A percentile compares a stretch with the other conserved stretches of the same genome.
Conservation (phyloP, 2,888 invertebrate genomes). For the Cerastis leucographa region DNA sequence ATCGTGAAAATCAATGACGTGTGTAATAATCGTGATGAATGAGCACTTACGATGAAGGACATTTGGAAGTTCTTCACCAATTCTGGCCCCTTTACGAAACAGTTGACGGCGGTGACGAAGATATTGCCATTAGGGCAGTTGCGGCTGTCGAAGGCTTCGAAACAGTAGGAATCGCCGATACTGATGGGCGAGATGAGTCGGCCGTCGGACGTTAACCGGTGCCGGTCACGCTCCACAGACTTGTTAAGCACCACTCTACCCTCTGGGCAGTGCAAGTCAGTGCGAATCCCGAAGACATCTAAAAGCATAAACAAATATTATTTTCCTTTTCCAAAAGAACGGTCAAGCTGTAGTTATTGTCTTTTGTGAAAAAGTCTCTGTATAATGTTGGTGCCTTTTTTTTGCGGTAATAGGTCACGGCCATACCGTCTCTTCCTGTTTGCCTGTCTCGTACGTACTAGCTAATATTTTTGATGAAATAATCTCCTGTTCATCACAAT, state of each 20-base stretch:
- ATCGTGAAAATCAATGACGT: slow-evolving; percentile 7
- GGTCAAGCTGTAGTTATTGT: neutral
- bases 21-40: slow-evolving; percentile 16
- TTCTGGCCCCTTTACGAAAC: slow-evolving; percentile 75
- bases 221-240: slow-evolving; percentile 72
- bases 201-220: slow-evolving; percentile 76
- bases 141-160: slow-evolving; percentile 84
- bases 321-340: neutral
- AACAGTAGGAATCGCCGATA: slow-evolving; percentile 80
- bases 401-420: slow-evolving; percentile 9
- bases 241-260: slow-evolving; percentile 80
- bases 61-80: slow-evolving; percentile 77
- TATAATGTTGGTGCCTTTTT: neutral
- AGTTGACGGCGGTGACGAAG: slow-evolving; percentile 78
- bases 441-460: neutral
- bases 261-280: slow-evolving; percentile 73
- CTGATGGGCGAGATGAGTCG: slow-evolving; percentile 70
- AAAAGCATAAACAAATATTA: slow-evolving; percentile 51
- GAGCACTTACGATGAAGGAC: slow-evolving; percentile 83
- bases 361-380: neutral
- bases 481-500: neutral
- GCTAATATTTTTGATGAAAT: neutral
- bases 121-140: slow-evolving; percentile 75
- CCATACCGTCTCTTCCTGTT: slow-evolving; percentile 23
- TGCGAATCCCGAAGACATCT: slow-evolving; percentile 82